These are phyloP conservation scores for Chloropsis cyanopogon DNA, from an alignment of 2,113 vertebrate species.

Conservation along the genomic window DNA sequence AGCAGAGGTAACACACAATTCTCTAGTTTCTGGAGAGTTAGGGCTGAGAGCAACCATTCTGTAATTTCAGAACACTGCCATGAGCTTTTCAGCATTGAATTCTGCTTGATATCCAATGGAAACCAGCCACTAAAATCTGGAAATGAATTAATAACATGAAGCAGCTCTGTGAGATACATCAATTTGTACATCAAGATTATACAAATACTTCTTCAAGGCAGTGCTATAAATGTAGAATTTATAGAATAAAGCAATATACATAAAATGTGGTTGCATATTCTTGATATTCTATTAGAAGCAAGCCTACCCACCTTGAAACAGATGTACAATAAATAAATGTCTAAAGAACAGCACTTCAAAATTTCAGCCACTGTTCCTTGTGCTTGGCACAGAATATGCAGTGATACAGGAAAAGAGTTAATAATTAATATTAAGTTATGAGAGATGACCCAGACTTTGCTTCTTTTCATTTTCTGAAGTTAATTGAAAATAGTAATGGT, in stretches of 20 bases:
- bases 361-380: not conserved
- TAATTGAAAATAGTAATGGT: not conserved
- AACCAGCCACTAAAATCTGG: not conserved
- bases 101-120: not conserved
- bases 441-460: not conserved
- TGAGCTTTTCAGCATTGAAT: not conserved
- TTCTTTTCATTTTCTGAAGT: not conserved
- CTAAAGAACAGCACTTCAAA: not conserved
- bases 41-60: not conserved
- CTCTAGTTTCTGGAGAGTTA: not conserved
- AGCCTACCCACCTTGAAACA: not conserved
- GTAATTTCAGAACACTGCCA: not conserved
- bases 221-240: not conserved
- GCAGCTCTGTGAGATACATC: not conserved
- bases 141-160: not conserved
- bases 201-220: not conserved
- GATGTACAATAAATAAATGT: not conserved
- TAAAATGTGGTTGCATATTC: not conserved
- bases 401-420: not conserved
- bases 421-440: not conserved
- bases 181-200: not conserved
- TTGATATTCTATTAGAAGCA: not conserved
- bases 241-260: not conserved
- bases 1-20: not conserved
- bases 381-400: not conserved